Base-by-base conservation (phyloP, 2,888 invertebrate genomes). In the Ernsta delagoae region DNA sequence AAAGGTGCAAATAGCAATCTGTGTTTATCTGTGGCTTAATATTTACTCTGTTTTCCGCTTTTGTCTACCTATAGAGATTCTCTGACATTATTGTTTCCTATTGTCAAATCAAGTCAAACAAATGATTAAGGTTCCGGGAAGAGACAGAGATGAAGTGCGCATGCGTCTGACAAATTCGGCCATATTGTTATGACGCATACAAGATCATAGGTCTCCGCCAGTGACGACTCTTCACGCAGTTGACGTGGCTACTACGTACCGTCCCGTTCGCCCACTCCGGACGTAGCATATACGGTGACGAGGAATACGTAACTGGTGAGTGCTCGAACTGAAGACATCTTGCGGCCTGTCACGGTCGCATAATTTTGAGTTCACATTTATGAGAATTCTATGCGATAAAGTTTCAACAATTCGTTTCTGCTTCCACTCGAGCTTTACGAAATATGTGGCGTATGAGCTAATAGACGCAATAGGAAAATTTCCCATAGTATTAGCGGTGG, bases 221-320 rank as follows among this genome's bases (percentile, higher is more conserved):
- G 96, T 96, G 96, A 96, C 96, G 96, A 96, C 95, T 95, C 95
- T 95, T 95, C 95, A 95, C 95, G 95, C 95, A 96, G 96, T 96
- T 96, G 96, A 97, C 96, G 96, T 96, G 96, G 96, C 96, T 96
- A 95, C 96, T 97, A 97, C 97, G 97, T 97, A 97, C 96, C 95
- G 96, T 96, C 96, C 95, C 96, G 95, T 96, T 97, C 97, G 96
- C 96, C 97, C 97, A 97, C 96, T 97, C 97, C 96, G 96, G 96
- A 96, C 96, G 96, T 97, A 96, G 96, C 96, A 96, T 96, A 97
- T 95, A 96, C 96, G 96, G 97, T 97, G 97, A 97, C 97, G 97
- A 97, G 96, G 96, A 97, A 97, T 97, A 97, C 97, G 97, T 97
- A 97, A 97, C 97, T 96, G 96, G 96, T 96, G 96, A 96, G 96